Conservation (phyloP, 1,140 invertebrate species). For the Battus philenor region DNA sequence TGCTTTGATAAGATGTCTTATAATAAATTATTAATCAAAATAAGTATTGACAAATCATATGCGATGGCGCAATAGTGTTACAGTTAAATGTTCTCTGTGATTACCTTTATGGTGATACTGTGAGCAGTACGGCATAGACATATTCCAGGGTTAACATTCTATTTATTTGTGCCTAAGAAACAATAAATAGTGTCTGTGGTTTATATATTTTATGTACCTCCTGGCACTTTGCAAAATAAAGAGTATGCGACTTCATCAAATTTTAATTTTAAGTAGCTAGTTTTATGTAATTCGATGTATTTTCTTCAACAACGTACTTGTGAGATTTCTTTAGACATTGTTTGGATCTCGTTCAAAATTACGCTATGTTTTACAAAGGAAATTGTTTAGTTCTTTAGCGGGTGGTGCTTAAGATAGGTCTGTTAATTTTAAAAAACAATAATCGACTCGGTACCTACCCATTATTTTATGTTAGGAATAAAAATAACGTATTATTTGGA, state of each 20-base stretch:
- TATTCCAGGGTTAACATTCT: too few relatives aligned
- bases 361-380: slow-evolving; percentile 33
- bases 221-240: slow-evolving; percentile 8
- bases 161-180: slow-evolving; percentile 16
- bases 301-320: slow-evolving; percentile 41
- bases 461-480: slow-evolving; percentile 28
- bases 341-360: slow-evolving; percentile 66
- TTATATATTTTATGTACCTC: slow-evolving; percentile 6
- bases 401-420: slow-evolving; percentile 61
- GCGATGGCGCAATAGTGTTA: too few relatives aligned
- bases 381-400: slow-evolving; percentile 41
- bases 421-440: slow-evolving; percentile 32
- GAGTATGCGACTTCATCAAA: slow-evolving; percentile 27
- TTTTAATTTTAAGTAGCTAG: slow-evolving; percentile 58
- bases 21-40: too few relatives aligned
- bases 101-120: too few relatives aligned
- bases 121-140: too few relatives aligned
- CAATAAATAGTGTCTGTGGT: neutral
- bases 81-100: too few relatives aligned
- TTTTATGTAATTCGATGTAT: slow-evolving; percentile 49
- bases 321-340: slow-evolving; percentile 38
- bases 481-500: slow-evolving; percentile 50
- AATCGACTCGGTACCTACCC: slow-evolving; percentile 45
- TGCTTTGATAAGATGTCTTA: too few relatives aligned
- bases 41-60: too few relatives aligned